Evolutionary conservation across 2,888 invertebrate genomes (phyloP).

Genomic region (Drosophila subquinaria): DNA sequence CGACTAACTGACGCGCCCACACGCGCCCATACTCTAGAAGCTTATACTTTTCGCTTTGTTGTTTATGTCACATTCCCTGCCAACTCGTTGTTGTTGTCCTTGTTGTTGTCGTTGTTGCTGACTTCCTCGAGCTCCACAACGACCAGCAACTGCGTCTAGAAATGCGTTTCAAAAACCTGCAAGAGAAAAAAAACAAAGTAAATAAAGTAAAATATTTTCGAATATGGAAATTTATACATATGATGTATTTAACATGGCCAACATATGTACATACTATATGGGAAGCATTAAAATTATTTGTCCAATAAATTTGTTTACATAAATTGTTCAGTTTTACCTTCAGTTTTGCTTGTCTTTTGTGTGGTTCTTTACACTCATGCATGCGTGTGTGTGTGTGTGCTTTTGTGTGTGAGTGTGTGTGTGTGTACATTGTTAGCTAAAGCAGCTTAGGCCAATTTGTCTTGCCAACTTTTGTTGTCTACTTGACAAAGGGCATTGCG

Average conservation of each 20-base stretch:
- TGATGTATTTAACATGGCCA: slow-evolving; percentile 17
- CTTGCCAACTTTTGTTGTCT: slow-evolving; percentile 48
- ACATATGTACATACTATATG: neutral
- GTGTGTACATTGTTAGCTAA: slow-evolving; percentile 6
- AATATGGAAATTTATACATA: slow-evolving; percentile 16
- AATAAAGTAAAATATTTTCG: slow-evolving; percentile 14
- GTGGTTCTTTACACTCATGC: neutral
- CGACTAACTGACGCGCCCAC: slow-evolving; percentile 17
- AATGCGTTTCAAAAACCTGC: slow-evolving; percentile 82
- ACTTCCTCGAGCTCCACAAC: slow-evolving; percentile 2
- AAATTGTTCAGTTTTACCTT: slow-evolving; percentile 25
- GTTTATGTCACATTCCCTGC: slow-evolving; percentile 44
- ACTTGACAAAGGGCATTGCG: slow-evolving; percentile 45
- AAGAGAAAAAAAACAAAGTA: slow-evolving; percentile 38
- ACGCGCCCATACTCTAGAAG: slow-evolving; percentile 13
- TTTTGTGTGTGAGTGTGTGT: neutral
- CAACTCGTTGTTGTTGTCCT: slow-evolving; percentile 17
- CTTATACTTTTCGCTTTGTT: slow-evolving; percentile 23
- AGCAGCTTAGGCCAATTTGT: slow-evolving; percentile 72
- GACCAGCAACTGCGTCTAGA: slow-evolving; percentile 56
- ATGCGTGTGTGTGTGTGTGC: neutral
- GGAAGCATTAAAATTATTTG: slow-evolving; percentile 11
- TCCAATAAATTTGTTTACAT: slow-evolving; percentile 37
- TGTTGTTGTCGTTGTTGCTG: slow-evolving; percentile 5
- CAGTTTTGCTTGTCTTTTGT: slow-evolving; percentile 10